Conservation (phyloP, 2,797 vertebrate genomes). For the Syndactyla subalaris region DNA sequence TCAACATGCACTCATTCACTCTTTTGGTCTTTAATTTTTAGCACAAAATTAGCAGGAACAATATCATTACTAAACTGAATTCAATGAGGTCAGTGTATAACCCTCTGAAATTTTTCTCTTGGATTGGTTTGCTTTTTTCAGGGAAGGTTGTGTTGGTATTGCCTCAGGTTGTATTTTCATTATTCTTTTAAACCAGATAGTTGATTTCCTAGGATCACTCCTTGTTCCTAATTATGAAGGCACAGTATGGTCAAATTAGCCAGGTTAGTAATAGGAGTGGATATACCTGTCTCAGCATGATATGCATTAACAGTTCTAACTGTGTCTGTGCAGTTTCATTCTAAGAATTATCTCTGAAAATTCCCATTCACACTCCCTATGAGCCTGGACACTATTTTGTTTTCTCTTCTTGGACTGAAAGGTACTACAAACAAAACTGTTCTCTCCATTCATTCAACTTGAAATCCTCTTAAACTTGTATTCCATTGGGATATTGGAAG, state of each 20-base stretch:
- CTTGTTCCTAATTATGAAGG: neutral
- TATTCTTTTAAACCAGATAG: neutral
- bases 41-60: neutral
- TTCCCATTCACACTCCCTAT: neutral
- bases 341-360: neutral
- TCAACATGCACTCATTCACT: neutral
- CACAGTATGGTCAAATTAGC: neutral
- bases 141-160: neutral
- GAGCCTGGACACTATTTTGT: neutral
- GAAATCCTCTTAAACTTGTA: neutral
- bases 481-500: neutral
- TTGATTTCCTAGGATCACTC: neutral
- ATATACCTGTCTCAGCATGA: neutral
- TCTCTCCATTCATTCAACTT: neutral
- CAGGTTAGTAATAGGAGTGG: neutral
- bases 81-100: neutral
- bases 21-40: neutral
- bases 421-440: neutral
- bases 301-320: neutral
- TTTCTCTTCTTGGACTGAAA: neutral
- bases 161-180: neutral
- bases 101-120: neutral
- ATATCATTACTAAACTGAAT: neutral
- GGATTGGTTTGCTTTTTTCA: fast-evolving
- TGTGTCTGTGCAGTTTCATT: neutral